Evolutionary conservation across 2,113 vertebrate genomes (phyloP).

Genomic region (Colossoma macropomum): DNA sequence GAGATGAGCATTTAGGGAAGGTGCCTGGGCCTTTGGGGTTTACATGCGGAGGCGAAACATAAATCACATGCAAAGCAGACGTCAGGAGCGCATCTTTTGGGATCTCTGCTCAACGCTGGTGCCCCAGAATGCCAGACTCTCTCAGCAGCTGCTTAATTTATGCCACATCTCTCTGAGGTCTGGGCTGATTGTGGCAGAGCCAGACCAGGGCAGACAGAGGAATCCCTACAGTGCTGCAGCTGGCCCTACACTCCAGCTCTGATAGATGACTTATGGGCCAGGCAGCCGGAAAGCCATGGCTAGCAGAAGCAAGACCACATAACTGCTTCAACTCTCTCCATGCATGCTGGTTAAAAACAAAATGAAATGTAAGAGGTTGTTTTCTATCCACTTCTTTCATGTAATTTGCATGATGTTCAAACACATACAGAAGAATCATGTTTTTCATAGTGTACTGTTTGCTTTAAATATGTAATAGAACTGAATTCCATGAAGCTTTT

Average conservation of each 20-base stretch:
- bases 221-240: slow-evolving; percentile 2
- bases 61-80: slow-evolving; percentile 34
- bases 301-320: neutral
- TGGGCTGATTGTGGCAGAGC: neutral
- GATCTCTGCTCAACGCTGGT: slow-evolving; percentile 14
- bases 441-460: too few relatives aligned
- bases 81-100: slow-evolving; percentile 21
- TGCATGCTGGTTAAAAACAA: neutral
- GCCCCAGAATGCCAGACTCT: slow-evolving; percentile 6
- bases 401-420: too few relatives aligned
- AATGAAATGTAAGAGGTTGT: neutral
- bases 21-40: neutral
- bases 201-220: neutral
- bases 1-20: neutral
- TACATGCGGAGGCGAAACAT: slow-evolving; percentile 4
- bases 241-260: neutral
- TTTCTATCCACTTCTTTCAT: neutral
- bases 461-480: too few relatives aligned
- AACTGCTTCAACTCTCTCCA: neutral
- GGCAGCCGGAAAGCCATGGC: neutral
- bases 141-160: slow-evolving; percentile 19
- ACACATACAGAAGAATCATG: too few relatives aligned
- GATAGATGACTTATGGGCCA: neutral
- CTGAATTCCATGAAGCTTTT: too few relatives aligned
- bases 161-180: neutral